Evolutionary conservation across 2,797 vertebrate genomes (phyloP).

Genomic region (Vespertilio murinus): DNA sequence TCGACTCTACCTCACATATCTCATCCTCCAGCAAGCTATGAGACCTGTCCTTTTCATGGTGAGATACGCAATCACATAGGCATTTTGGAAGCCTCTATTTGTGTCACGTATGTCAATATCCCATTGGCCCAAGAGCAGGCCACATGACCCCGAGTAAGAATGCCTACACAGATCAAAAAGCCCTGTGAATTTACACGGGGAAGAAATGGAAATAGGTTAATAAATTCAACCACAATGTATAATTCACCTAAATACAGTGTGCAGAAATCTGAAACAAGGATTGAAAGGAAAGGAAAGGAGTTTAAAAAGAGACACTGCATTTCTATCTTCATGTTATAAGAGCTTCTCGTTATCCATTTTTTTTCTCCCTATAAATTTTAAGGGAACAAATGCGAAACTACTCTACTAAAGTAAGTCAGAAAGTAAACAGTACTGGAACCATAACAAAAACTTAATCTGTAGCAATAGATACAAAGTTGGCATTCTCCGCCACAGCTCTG

Average conservation of each 20-base stretch:
- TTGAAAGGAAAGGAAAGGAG: neutral
- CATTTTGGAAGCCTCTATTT: neutral
- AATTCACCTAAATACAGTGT: neutral
- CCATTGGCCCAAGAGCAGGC: neutral
- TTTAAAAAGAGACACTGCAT: neutral
- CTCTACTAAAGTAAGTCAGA: slow-evolving; percentile 25
- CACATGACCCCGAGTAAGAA: neutral
- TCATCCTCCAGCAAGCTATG: neutral
- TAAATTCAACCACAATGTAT: neutral
- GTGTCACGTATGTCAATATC: neutral
- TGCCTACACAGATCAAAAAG: neutral
- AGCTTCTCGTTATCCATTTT: neutral
- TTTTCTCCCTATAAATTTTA: neutral
- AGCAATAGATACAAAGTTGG: neutral
- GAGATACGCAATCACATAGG: neutral
- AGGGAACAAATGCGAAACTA: neutral
- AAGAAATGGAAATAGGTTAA: neutral
- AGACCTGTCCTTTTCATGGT: neutral
- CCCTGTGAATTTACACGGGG: neutral
- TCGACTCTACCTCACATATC: neutral
- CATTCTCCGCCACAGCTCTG: neutral
- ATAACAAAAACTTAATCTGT: neutral
- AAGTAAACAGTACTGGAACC: neutral
- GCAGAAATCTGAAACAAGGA: slow-evolving; percentile 26
- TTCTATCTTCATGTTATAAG: neutral